Percentiles rank a stretch among this genome's conserved stretches.
Conservation (phyloP, 2,113 vertebrate species). For the Archocentrus centrarchus region DNA sequence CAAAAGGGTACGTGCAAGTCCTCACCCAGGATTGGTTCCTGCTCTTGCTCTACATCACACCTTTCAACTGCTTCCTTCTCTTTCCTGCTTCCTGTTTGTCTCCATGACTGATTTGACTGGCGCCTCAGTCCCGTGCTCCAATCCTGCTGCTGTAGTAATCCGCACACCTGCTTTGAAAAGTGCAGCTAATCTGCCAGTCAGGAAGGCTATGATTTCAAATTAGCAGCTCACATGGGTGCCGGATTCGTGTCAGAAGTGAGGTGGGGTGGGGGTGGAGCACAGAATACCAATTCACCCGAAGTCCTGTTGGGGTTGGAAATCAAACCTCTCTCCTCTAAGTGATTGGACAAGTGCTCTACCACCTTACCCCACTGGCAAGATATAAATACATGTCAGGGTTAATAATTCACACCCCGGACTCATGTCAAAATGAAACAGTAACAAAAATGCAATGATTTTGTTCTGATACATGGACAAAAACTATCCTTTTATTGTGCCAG, state of each 20-base stretch:
- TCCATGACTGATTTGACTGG: constrained; percentile 2
- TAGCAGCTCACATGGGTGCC: constrained; percentile 5
- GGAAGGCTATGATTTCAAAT: constrained; percentile 3
- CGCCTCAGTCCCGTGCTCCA: not conserved
- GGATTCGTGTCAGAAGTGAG: not conserved
- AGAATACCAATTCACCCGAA: constrained; percentile 7
- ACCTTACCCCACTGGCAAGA: constrained; percentile 4
- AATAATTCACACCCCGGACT: not conserved
- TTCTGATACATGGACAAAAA: not conserved
- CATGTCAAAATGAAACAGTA: not conserved
- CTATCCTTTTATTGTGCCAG: not conserved
- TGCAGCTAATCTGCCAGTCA: not conserved
- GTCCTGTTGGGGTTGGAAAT: not conserved
- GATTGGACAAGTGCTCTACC: not conserved
- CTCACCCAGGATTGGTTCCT: not conserved
- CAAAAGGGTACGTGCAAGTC: not conserved
- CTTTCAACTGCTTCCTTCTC: constrained; percentile 1
- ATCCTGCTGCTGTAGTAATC: not conserved
- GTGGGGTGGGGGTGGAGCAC: not conserved
- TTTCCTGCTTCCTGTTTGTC: not conserved
- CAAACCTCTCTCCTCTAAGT: not conserved
- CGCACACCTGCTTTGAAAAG: not conserved
- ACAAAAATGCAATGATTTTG: not conserved
- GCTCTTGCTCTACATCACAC: not conserved
- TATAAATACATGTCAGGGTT: not conserved